A percentile compares a stretch with the other conserved stretches of the same genome.
These are phyloP conservation scores for Gymnosoma rotundatum DNA, from an alignment of 2,888 invertebrate genomes.

Conservation along the genomic window DNA sequence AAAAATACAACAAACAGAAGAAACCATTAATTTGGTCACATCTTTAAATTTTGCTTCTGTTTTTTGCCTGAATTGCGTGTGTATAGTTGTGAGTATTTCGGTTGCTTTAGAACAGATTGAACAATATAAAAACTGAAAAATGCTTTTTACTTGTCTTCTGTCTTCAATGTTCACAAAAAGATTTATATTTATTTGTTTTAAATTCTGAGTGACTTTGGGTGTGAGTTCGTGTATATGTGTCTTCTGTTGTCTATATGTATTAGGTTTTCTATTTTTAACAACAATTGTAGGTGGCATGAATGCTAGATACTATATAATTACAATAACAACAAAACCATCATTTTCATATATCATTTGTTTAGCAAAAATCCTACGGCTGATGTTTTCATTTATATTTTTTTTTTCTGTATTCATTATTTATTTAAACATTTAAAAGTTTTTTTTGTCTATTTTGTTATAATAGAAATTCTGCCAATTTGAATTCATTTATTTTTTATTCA, in stretches of 20 bases:
- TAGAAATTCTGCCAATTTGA: not conserved
- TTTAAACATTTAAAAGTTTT: not conserved
- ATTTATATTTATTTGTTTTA: slow-evolving; percentile 51
- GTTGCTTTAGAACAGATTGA: slow-evolving; percentile 33
- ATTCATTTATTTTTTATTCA: not conserved
- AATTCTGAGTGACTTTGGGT: slow-evolving; percentile 4
- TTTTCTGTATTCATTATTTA: not conserved
- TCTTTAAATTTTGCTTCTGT: slow-evolving; percentile 16
- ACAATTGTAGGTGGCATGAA: slow-evolving; percentile 81
- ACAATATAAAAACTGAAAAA: slow-evolving; percentile 50
- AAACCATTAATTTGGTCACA: slow-evolving; percentile 63
- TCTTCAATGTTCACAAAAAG: slow-evolving; percentile 36
- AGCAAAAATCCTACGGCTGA: slow-evolving; percentile 25
- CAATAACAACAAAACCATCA: slow-evolving; percentile 22
- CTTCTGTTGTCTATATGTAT: not conserved
- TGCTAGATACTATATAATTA: slow-evolving; percentile 21
- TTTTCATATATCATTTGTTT: slow-evolving; percentile 37
- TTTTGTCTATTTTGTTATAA: not conserved
- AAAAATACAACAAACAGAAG: slow-evolving; percentile 16
- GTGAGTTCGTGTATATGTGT: no score
- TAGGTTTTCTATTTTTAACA: slow-evolving; percentile 79
- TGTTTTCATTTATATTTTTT: not conserved
- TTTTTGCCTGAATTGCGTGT: slow-evolving; percentile 24
- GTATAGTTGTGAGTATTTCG: slow-evolving; percentile 10
- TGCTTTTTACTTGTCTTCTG: slow-evolving; percentile 44